Evolutionary conservation across 2,888 invertebrate genomes (phyloP), one percentile per base, ranked within the genome.

Genomic region (Eilema griseolum): DNA sequence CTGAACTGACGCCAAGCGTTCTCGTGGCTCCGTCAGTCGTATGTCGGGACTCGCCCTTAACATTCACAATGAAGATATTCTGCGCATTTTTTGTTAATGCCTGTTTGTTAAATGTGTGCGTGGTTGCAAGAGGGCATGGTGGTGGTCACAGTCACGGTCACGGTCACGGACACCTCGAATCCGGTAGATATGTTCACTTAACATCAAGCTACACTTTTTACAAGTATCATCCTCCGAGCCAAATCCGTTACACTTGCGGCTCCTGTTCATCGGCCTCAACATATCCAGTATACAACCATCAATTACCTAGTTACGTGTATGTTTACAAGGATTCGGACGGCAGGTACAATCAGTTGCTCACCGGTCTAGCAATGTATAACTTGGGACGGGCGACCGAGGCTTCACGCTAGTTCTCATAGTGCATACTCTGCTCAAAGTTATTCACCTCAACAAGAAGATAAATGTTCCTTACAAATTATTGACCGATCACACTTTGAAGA

Each of bases 331-430:
- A 94, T 67, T 90, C 90, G 12, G 86, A 87, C 7, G 91, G 87
- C 69, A 86, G 92, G 73, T 94, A 89, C 74, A 88, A 92, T 2
- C 89, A 90, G 64, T 75, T 95, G 23, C 78, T 95, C 56, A 89
- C 93, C 2, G 95, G 95, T 11, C 84, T 95, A 28, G 92, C 95
- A 12, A 79, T 95, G n/a, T 95, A 94, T 83, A 95, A 95, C 78
- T 83, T 95, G 57, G 95, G 94, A 37, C 88, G 93, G 78, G 87
- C 93, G 0, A 74, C 86, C 3, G 82, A 82, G 37, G 88, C 86
- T 23, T 84, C 88, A 20, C 85, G 84, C 84, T 83, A n/a, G 31
- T 33, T n/a, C 33, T n/a, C 3, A 16, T n/a, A 28, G 26, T n/a
- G 26, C 41, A 12, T 20, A 64, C 28, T 52, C 64, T 12, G 10